Conservation (phyloP, 92 coral and sea anemone species). For the Porites cylindrica region DNA sequence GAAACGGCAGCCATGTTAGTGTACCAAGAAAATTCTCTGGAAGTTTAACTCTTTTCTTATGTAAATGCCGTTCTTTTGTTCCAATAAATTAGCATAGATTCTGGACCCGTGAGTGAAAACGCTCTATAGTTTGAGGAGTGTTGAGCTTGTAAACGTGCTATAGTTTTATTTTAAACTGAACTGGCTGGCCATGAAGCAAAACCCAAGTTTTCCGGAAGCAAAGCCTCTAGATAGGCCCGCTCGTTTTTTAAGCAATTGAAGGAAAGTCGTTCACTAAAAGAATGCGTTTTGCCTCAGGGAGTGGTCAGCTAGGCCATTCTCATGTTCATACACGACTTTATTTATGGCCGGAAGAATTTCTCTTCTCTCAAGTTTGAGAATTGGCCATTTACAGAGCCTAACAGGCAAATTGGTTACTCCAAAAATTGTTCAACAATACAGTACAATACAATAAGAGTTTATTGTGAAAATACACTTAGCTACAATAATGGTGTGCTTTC, state of each 20-base stretch:
- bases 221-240: not conserved
- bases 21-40: no score
- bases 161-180: no score
- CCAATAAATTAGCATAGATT: no score
- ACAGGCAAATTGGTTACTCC: not conserved
- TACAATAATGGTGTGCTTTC: no score
- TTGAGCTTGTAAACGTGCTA: no score
- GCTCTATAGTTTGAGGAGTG: no score
- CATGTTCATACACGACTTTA: not conserved
- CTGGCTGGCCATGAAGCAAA: not conserved
- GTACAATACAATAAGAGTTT: no score
- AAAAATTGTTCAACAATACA: not conserved
- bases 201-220: not conserved
- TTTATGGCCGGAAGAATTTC: not conserved
- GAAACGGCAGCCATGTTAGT: no score
- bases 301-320: slow-evolving; percentile 1
- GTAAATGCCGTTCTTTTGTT: no score
- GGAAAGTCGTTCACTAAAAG: slow-evolving; percentile 4
- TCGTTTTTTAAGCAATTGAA: slow-evolving; percentile 8
- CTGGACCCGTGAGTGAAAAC: no score
- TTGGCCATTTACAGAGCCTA: slow-evolving; percentile 10
- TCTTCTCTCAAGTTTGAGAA: not conserved
- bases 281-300: not conserved
- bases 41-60: no score
- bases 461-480: no score